Evolutionary conservation across 2,797 vertebrate species (phyloP).

Genomic region (Anisognathus igniventris): DNA sequence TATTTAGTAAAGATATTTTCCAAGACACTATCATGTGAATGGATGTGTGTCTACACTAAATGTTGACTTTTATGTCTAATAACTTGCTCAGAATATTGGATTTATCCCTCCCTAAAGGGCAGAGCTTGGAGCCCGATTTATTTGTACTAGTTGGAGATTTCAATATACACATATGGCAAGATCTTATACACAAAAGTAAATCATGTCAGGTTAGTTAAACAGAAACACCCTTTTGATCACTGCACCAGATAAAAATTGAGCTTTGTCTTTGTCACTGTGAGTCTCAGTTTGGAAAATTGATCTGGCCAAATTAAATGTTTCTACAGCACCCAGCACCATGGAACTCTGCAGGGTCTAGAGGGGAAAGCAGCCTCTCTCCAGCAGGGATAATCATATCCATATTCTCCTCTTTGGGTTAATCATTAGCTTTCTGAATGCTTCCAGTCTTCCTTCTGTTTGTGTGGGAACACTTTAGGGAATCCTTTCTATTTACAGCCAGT

Average conservation of each 20-base stretch:
- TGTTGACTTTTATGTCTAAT: neutral
- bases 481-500: slow-evolving; percentile 28
- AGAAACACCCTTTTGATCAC: slow-evolving; percentile 39
- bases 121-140: neutral
- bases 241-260: slow-evolving; percentile 14
- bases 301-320: slow-evolving; percentile 4
- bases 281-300: neutral
- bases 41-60: neutral
- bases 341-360: neutral
- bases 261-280: neutral
- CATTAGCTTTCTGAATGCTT: slow-evolving; percentile 43
- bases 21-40: neutral
- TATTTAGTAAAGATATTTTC: neutral
- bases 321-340: neutral
- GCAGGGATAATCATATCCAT: slow-evolving; percentile 9
- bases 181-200: neutral
- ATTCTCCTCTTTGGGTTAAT: neutral
- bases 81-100: neutral
- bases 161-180: neutral
- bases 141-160: slow-evolving; percentile 5
- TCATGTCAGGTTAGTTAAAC: slow-evolving; percentile 23
- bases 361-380: neutral
- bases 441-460: slow-evolving; percentile 37
- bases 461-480: slow-evolving; percentile 43
- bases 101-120: neutral